phyloP scores from a whole-genome alignment of 2,797 vertebrate species.

The Luscinia megarhynchos region DNA sequence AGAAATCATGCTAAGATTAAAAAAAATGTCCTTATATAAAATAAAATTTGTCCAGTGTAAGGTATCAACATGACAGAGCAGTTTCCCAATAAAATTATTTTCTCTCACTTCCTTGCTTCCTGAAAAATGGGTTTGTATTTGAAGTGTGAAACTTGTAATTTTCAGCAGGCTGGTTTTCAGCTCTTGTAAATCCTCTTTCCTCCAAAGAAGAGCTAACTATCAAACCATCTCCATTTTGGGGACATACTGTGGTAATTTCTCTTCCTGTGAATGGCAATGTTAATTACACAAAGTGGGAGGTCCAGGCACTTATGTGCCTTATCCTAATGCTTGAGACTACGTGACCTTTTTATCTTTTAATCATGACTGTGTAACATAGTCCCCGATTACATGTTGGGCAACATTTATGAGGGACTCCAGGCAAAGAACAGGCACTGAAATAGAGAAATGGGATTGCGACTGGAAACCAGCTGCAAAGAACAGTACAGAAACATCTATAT shows the following conservation, averaged over 20 bases:
- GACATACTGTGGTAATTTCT: neutral
- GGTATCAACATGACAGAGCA: neutral
- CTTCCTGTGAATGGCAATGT: neutral
- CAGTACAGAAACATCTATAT: neutral
- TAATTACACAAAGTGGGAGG: neutral
- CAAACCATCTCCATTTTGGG: neutral
- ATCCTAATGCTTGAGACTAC: neutral
- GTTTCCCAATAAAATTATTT: neutral
- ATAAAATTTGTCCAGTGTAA: neutral
- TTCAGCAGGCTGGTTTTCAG: neutral
- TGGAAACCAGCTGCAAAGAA: neutral
- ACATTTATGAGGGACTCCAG: neutral
- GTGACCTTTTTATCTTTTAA: neutral
- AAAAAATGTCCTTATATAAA: neutral
- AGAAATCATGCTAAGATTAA: neutral
- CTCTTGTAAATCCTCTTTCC: neutral
- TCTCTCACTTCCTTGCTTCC: neutral
- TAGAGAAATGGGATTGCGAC: neutral
- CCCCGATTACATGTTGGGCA: accelerated
- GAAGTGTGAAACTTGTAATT: constrained; percentile 12
- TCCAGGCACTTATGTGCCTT: neutral
- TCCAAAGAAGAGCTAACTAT: neutral
- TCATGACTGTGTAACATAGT: neutral
- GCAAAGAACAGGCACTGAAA: neutral
- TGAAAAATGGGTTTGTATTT: neutral